Percentiles rank a stretch among this genome's conserved stretches.
These are phyloP conservation scores for Vespertilio murinus DNA, from an alignment of 2,797 vertebrate genomes.

Conservation along the genomic window DNA sequence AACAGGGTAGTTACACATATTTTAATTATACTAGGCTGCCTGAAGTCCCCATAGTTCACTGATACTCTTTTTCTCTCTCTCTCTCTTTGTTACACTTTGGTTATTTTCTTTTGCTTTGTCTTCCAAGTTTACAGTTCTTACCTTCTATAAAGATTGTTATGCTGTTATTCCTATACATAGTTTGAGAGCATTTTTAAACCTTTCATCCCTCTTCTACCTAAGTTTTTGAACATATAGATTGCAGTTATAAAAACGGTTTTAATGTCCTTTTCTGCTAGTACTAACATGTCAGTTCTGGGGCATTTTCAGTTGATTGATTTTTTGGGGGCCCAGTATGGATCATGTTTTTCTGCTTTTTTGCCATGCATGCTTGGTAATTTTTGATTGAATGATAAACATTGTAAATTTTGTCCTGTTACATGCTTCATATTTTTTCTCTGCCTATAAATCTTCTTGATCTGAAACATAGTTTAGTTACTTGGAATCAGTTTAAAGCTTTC, in stretches of 20 bases:
- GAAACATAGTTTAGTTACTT: slow-evolving; percentile 6
- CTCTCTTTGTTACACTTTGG: neutral
- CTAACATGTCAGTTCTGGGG: neutral
- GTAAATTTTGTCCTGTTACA: slow-evolving; percentile 8
- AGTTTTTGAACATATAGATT: neutral
- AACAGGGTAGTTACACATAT: neutral
- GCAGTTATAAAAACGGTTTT: neutral
- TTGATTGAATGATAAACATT: neutral
- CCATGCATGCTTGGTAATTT: neutral
- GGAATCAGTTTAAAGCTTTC: slow-evolving; percentile 6
- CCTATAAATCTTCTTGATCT: neutral
- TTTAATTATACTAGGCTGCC: neutral
- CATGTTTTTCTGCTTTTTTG: slow-evolving; percentile 10
- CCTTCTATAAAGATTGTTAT: neutral
- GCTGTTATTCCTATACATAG: neutral
- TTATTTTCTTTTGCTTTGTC: neutral
- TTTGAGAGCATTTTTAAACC: neutral
- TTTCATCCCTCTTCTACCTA: neutral
- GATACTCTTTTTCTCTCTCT: neutral
- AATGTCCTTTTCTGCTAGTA: neutral
- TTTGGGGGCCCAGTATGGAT: neutral
- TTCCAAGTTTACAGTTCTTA: neutral
- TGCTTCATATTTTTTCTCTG: neutral
- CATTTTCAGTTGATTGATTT: neutral
- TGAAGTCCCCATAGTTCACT: neutral